These are phyloP conservation scores for Lacerta viridis DNA, from an alignment of 2,797 vertebrate genomes.

Conservation along the genomic window DNA sequence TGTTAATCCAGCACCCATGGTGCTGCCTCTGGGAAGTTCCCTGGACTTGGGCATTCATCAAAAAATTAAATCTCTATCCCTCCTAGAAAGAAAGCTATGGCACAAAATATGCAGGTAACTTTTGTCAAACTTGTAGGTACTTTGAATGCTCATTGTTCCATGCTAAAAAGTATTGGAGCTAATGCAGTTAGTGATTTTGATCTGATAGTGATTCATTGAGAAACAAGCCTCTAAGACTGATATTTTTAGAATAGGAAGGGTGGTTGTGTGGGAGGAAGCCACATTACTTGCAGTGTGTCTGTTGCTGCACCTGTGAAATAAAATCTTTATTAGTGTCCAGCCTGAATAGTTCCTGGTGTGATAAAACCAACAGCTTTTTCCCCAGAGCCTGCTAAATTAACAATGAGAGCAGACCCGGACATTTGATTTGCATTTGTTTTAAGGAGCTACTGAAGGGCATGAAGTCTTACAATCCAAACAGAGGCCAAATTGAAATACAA, in stretches of 20 bases:
- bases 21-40: not conserved
- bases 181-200: not conserved
- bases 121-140: not conserved
- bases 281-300: slow-evolving; percentile 12
- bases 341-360: not conserved
- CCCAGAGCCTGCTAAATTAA: slow-evolving; percentile 31
- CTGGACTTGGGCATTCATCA: not conserved
- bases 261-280: slow-evolving; percentile 12
- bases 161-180: not conserved
- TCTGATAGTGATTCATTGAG: slow-evolving; percentile 11
- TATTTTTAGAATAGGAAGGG: slow-evolving; percentile 17
- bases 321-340: slow-evolving; percentile 55
- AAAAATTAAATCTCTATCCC: too few relatives aligned
- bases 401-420: not conserved
- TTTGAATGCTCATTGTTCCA: not conserved
- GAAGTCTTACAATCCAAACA: not conserved
- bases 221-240: slow-evolving; percentile 49
- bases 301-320: slow-evolving; percentile 48
- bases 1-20: not conserved
- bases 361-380: slow-evolving; percentile 44
- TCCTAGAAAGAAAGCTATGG: too few relatives aligned
- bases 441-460: not conserved
- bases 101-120: too few relatives aligned
- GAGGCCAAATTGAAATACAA: not conserved
- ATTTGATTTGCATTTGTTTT: slow-evolving; percentile 1